A percentile compares a stretch with the other conserved stretches of the same genome.
Evolutionary conservation across 1,140 invertebrate species (phyloP).

Genomic region (Lordiphosa mommai): DNA sequence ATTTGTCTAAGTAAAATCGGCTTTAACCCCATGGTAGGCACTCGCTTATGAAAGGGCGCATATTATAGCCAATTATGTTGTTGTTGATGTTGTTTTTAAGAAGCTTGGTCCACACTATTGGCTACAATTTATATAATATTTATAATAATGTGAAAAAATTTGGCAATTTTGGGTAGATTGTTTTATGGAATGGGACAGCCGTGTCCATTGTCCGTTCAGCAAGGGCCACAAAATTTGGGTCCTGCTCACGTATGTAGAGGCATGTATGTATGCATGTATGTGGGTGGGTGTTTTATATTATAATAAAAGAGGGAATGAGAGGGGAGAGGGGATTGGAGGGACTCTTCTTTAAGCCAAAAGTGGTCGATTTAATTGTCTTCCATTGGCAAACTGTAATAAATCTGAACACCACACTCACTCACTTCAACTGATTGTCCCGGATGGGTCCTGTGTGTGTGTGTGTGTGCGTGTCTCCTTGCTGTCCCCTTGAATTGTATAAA

Average conservation of each 20-base stretch:
- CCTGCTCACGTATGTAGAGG: constrained; percentile 10
- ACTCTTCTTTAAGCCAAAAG: constrained; percentile 14
- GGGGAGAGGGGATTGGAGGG: neutral
- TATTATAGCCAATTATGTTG: neutral
- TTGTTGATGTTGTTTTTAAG: neutral
- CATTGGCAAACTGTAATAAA: constrained; percentile 52
- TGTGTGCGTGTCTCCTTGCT: neutral
- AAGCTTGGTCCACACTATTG: constrained; percentile 5
- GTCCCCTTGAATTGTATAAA: constrained; percentile 23
- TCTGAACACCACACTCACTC: constrained; percentile 21
- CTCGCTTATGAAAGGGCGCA: too few relatives aligned
- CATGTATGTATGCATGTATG: neutral
- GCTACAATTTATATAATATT: constrained; percentile 20
- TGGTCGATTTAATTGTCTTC: constrained; percentile 62
- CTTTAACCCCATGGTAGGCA: too few relatives aligned
- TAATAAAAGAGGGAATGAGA: neutral
- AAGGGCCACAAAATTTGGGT: constrained; percentile 67
- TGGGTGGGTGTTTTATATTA: constrained; percentile 50
- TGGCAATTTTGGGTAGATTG: constrained; percentile 26
- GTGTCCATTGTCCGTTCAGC: constrained; percentile 17
- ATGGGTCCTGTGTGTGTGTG: neutral
- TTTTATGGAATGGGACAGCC: neutral
- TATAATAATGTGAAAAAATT: constrained; percentile 32
- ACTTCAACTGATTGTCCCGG: constrained; percentile 2
- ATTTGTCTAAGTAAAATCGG: too few relatives aligned